Evolutionary conservation across 1,140 invertebrate species (phyloP), one percentile per base, ranked within the genome.

Genomic region (Drosophila serrata): DNA sequence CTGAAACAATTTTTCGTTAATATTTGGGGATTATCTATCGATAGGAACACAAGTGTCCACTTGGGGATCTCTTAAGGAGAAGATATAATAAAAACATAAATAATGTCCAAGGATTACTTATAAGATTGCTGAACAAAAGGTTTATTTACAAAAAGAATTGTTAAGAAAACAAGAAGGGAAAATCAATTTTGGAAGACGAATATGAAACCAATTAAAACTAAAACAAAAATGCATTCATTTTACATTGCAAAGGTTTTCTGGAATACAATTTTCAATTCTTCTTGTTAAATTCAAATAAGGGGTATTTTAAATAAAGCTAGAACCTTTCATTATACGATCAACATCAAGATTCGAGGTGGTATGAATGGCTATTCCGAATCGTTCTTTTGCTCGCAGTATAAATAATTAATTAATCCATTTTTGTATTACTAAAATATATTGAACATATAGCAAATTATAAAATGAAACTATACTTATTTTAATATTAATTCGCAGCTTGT

Each of bases 21-120:
- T 67, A 42, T 53, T 42, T 17, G 9, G 19, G 43, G 65, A 68
- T 68, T 68, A 40, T 27, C 46, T 15, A 7, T 13, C 19, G 35
- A 45, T 27, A 12, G 49, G 43, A 51, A 22, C 19, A 69, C 35
- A 43, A 43, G 29, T 35, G 45, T 6, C 57, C 39, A 24, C 24
- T 61, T 61, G 9, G 27, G 9, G 6, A 31, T 35, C 37, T 37
- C 33, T 31, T 64, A 39, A 15, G 6, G 15, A 29, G n/a, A 27
- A 22, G 4, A 27, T 24, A 6, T 27, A 11, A n/a, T 9, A 48
- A 27, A 27, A 11, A 39, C 6, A 22, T n/a, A 65, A 19, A n/a
- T 19, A 19, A 37, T 64, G 29, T 11, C n/a, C 0, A 12, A 12
- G 12, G 11, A 11, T 49, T 24, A 13, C 48, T 62, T 29, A 29